phyloP scores from a whole-genome alignment of 2,888 invertebrate species.

The Hanleya hanleyi region DNA sequence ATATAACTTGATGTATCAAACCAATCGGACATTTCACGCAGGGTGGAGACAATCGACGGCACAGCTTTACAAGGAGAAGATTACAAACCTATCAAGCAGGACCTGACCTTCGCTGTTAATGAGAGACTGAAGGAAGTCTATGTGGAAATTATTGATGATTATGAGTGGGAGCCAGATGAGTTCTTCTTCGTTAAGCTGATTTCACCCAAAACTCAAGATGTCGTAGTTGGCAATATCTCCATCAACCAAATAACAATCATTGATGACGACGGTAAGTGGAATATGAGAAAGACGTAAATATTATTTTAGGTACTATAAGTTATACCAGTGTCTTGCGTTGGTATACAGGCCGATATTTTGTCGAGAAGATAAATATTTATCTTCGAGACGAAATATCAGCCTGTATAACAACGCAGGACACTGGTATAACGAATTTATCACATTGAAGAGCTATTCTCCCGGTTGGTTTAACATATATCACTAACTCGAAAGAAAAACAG shows the following conservation, averaged over 20 bases:
- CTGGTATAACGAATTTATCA: no score
- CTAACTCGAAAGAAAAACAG: no score
- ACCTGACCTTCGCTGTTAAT: conserved; percentile 76
- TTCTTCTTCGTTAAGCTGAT: conserved; percentile 78
- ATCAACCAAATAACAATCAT: conserved; percentile 78
- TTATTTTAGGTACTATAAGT: no score
- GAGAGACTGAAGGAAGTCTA: conserved; percentile 75
- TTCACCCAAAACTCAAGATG: conserved; percentile 52
- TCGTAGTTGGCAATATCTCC: conserved; percentile 75
- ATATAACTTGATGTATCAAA: no score
- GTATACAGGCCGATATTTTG: no score
- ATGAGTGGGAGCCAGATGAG: conserved; percentile 79
- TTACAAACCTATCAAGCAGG: conserved; percentile 76
- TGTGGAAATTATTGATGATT: conserved; percentile 77
- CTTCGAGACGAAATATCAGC: no score
- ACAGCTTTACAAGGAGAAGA: conserved; percentile 77
- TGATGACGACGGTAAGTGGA: conserved; percentile 77
- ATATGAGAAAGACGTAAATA: no score
- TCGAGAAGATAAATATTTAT: no score
- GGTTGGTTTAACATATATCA: no score
- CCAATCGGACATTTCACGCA: conserved; percentile 54
- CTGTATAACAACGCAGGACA: no score
- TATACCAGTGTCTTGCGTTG: no score
- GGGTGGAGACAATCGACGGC: conserved; percentile 78
- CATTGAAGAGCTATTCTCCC: no score